Conservation (phyloP, 2,888 invertebrate genomes). For the Pegoplata infirma region DNA sequence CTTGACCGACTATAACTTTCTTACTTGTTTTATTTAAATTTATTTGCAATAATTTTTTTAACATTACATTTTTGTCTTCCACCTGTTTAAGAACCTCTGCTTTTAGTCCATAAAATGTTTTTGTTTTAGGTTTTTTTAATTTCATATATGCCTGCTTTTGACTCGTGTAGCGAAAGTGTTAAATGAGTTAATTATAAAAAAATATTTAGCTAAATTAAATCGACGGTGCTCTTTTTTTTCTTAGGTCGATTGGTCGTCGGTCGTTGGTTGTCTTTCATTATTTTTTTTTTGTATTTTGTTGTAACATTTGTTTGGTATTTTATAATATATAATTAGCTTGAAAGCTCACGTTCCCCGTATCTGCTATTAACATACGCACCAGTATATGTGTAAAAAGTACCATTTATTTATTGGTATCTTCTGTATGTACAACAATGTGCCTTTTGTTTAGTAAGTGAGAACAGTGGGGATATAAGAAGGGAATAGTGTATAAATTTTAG, state of each 20-base stretch:
- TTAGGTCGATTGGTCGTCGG: conserved; percentile 31
- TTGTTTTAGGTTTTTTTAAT: not conserved
- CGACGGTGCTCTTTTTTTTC: conserved; percentile 1
- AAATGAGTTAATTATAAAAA: conserved; percentile 50
- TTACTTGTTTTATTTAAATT: too few species aligned
- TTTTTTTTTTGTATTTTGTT: conserved; percentile 7
- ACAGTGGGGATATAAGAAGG: not conserved
- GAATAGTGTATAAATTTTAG: too few species aligned
- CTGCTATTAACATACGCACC: not conserved
- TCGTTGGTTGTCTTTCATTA: conserved; percentile 14
- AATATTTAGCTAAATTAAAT: not conserved
- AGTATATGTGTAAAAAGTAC: not conserved
- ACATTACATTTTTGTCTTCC: not conserved
- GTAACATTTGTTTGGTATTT: not conserved
- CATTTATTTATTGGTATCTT: not conserved
- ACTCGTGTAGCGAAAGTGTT: conserved; percentile 52
- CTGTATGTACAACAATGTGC: conserved; percentile 6
- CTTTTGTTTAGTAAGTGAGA: not conserved
- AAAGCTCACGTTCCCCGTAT: conserved; percentile 23
- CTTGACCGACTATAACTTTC: too few species aligned
- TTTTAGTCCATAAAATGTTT: not conserved
- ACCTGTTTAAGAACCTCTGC: not conserved
- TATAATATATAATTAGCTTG: conserved; percentile 20
- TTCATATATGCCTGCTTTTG: conserved; percentile 7
- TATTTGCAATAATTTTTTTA: too few species aligned